Evolutionary conservation across 35 echinoderm and acorn worm species (phyloP), one percentile per base, ranked within the genome.

Genomic region (Apostichopus japonicus): DNA sequence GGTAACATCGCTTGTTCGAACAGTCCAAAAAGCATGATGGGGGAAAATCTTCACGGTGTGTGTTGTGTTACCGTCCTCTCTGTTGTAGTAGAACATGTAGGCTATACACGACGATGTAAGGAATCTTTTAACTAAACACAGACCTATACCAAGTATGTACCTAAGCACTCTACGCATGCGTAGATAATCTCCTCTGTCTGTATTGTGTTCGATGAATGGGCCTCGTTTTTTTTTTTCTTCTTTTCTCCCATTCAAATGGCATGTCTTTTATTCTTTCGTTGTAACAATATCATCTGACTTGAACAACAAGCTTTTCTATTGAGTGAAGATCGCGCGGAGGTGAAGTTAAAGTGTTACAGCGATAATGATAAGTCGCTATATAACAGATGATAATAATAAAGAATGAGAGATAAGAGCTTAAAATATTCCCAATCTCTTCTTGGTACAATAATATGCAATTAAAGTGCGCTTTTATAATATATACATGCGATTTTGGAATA

Each of bases 141-240:
- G 86, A 24, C 59, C 33, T 89, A 61, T 44, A 44, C 33, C 33
- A n/a, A n/a, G 86, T 89, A 72, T 73, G 86, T 89, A 67, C 86
- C 86, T 89, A 89, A 89, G 61, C 61, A 89, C 86, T 89, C 61
- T 63, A n/a, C 86, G 86, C 86, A 89, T 89, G 86, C 86, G 86
- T 72, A 89, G 13, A 21, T 44, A 51, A 9, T 59, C 23, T 33
- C 23, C 24, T 58, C 61, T 22, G 16, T 51, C 16, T 73, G 57
- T 53, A 65, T 89, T 59, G 56, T 89, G 51, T 65, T n/a, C 19
- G 23, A 89, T 89, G 86, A 89, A 89, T 89, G 86, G 86, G 44
- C 86, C 86, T 72, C 59, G 86, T 5, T 67, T 24, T 57, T 53
- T 87, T 24, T 71, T 57, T 65, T 89, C 53, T n/a, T 89, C 53